A percentile compares a stretch with the other conserved stretches of the same genome.
These are phyloP conservation scores for Xenentodon cancila DNA, from an alignment of 2,797 vertebrate species.

Conservation along the genomic window DNA sequence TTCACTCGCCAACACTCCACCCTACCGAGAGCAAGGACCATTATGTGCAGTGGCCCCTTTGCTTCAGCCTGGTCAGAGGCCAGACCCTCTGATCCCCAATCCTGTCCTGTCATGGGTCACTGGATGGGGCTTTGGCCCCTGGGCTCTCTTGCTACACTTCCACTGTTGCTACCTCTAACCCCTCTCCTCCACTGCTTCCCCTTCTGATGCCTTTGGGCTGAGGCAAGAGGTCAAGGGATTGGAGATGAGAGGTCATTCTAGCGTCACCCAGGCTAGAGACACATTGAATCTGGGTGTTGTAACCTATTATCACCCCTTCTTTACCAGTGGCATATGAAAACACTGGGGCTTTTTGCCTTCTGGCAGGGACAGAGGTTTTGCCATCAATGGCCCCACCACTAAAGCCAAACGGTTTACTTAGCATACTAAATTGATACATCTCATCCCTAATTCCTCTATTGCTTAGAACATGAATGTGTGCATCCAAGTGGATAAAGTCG, in stretches of 20 bases:
- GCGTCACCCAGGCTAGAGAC: conserved; percentile 88
- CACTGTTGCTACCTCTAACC: conserved; percentile 74
- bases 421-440: conserved; percentile 82
- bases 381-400: conserved; percentile 67
- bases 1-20: conserved; percentile 57
- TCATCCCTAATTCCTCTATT: conserved; percentile 71
- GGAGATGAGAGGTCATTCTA: conserved; percentile 86
- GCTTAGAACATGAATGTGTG: conserved; percentile 64
- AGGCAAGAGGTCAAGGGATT: conserved; percentile 89
- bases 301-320: conserved; percentile 89
- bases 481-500: conserved; percentile 69
- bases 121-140: conserved; percentile 85
- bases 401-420: conserved; percentile 76
- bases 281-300: conserved; percentile 91
- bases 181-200: conserved; percentile 72
- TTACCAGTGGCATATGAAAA: conserved; percentile 81
- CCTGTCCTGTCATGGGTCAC: conserved; percentile 92
- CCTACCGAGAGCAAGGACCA: conserved; percentile 65
- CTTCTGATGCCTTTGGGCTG: conserved; percentile 83
- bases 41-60: conserved; percentile 80
- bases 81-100: conserved; percentile 88
- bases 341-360: conserved; percentile 74
- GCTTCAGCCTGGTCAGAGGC: conserved; percentile 84
- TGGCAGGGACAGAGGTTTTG: conserved; percentile 56
- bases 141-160: conserved; percentile 81